Base-by-base conservation (phyloP, 2,888 invertebrate species). In the Ramazzottius varieornatus region DNA sequence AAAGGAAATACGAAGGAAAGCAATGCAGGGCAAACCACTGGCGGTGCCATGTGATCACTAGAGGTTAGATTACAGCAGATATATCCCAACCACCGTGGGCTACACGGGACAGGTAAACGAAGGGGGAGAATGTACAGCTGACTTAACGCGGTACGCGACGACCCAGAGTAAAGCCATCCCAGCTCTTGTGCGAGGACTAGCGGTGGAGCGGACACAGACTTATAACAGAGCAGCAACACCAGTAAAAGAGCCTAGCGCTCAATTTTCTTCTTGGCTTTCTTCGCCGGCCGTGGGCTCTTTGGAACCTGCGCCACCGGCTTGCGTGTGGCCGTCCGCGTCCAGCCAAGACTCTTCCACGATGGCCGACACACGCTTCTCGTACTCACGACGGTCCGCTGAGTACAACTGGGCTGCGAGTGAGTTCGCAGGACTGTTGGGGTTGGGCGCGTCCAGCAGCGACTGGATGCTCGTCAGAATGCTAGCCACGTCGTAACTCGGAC, bases 401-500 rank as follows among this genome's bases (percentile, higher is more conserved):
- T 81, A 81, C 46, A 81, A 73, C 71, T 81, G 80, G 1, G 81
- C 81, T 33, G 81, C 81, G 63, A 78, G 72, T 68, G 78, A 79
- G 71, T 81, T 81, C 32, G 81, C 81, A 33, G 81, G 81, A 67
- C 79, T 79, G 74, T 81, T 81, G 8, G 81, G 81, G 71, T 81
- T 81, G 1, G 81, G 81, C 70, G 81, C 81, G 71, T 81, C 81
- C 66, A 81, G 73, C 68, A 81, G 71, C 13, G 80, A 80, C 77
- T 81, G 78, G 83, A 98, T 99, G 75, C 96, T 96, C 76, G 98
- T 99, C 80, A 99, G 82, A 77, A 99, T 98, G 72, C 98, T 98
- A 72, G 96, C 94, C 67, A 99, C 98, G 82, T 99, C 98, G 78
- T 99, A 99, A 71, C 98, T 99, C 71, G 98, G 98, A 78, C 93